These are phyloP conservation scores for Elysia crispata DNA, from an alignment of 2,888 invertebrate genomes.

Conservation along the genomic window DNA sequence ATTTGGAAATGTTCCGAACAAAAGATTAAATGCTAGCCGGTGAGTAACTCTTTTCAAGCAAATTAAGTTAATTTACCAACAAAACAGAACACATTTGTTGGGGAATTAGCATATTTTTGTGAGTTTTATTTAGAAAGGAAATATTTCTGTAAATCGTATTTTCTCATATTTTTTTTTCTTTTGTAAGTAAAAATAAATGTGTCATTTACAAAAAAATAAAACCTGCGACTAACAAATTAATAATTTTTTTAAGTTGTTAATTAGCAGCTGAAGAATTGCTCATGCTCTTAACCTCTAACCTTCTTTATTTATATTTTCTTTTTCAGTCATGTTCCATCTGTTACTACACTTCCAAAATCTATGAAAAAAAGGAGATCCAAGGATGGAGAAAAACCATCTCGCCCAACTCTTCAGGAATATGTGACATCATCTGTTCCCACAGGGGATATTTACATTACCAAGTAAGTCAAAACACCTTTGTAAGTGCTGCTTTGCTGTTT, in stretches of 20 bases:
- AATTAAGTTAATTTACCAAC: background rate
- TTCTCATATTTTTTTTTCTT: too few relatives aligned
- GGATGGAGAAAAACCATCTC: constrained; percentile 65
- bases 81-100: background rate
- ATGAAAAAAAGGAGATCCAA: constrained; percentile 66
- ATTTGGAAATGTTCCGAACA: constrained; percentile 82
- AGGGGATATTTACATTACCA: constrained; percentile 64
- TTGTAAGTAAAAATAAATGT: too few relatives aligned
- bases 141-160: too few relatives aligned
- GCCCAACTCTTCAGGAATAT: constrained; percentile 69
- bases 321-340: constrained; percentile 56
- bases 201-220: too few relatives aligned
- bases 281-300: background rate
- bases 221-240: too few relatives aligned
- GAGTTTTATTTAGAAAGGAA: too few relatives aligned
- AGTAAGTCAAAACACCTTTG: constrained; percentile 56
- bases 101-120: background rate
- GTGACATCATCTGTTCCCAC: constrained; percentile 57
- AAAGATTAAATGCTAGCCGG: constrained; percentile 59
- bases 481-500: too few relatives aligned
- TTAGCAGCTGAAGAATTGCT: too few relatives aligned
- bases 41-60: background rate
- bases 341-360: constrained; percentile 68
- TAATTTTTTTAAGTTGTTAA: too few relatives aligned
- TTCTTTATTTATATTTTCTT: background rate